A percentile compares a stretch with the other conserved stretches of the same genome.
Evolutionary conservation across 2,888 invertebrate species (phyloP).

Genomic region (Tridacna gigas): DNA sequence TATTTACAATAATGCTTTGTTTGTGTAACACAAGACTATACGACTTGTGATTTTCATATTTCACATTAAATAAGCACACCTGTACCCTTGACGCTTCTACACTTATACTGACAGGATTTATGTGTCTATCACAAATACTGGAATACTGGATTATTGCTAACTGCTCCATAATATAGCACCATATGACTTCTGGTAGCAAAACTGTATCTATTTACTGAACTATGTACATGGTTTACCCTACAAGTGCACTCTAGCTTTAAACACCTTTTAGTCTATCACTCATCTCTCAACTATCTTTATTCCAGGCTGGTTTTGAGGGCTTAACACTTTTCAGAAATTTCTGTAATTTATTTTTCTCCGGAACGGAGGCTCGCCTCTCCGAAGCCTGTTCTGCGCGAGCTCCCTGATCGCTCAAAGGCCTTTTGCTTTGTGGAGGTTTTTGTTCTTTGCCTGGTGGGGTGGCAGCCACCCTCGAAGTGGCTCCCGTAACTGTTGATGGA

Average conservation of each 20-base stretch:
- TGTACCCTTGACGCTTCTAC: too few relatives aligned
- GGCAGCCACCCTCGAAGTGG: slow-evolving; percentile 44
- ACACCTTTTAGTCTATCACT: not conserved
- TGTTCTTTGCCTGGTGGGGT: slow-evolving; percentile 47
- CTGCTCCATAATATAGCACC: slow-evolving; percentile 6
- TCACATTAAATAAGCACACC: too few relatives aligned
- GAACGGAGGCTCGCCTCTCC: slow-evolving; percentile 53
- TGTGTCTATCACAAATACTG: not conserved
- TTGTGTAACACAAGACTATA: too few relatives aligned
- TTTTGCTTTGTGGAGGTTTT: slow-evolving; percentile 39
- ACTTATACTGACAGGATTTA: too few relatives aligned
- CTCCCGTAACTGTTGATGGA: slow-evolving; percentile 59
- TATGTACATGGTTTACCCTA: slow-evolving; percentile 10
- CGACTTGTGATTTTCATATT: too few relatives aligned
- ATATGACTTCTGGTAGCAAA: not conserved
- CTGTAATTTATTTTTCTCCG: slow-evolving; percentile 58
- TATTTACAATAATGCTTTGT: too few relatives aligned
- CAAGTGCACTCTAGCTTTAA: not conserved
- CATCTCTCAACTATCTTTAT: slow-evolving; percentile 36
- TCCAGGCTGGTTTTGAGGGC: slow-evolving; percentile 72
- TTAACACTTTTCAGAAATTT: slow-evolving; percentile 69
- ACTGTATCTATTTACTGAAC: not conserved
- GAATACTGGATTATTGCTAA: not conserved
- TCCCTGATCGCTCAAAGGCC: slow-evolving; percentile 74
- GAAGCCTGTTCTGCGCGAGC: slow-evolving; percentile 59